Evolutionary conservation across 2,113 vertebrate genomes (phyloP), one percentile per base, ranked within the genome.

Genomic region (Atrichornis clamosus): DNA sequence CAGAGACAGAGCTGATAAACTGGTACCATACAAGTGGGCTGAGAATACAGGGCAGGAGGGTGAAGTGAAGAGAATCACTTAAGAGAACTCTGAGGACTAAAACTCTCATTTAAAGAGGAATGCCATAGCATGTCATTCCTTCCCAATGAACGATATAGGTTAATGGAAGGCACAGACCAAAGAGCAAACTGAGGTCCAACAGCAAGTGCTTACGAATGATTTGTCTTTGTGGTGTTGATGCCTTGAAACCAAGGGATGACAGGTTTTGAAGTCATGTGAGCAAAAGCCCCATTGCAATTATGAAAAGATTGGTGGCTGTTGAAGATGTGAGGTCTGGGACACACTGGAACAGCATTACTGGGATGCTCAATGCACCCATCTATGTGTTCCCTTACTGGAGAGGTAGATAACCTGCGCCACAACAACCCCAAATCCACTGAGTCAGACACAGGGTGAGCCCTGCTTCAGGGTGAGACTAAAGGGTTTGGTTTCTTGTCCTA

Each of bases 241-340:
- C 7, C 30, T 59, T 55, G 35, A 46, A 84, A 42, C 42, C 15
- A 72, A 89, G 7, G 9, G 3, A 6, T 84, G 17, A 41, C 13
- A 32, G 7, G 15, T 63, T 79, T 52, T 72, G 52, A 84, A 55
- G 63, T 50, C 19, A 46, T 9, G 3, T 24, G 22, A 68, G 16
- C 3, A 9, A 49, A 64, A 49, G 7, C 10, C 1, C 0, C 1
- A 35, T 12, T 55, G 24, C 6, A 13, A 7, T 65, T 72, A 24
- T 68, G 22, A 37, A 84, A 52, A 76, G 2, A 5, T 39, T 13
- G 2, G 5, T 41, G 32, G 27, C 6, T 85, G 41, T 12, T 70
- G 52, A 49, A 47, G 32, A 7, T 6, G 4, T 33, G 42, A 76
- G 42, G 19, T 39, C 37, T 69, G 35, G 10, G 55, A n/a, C 15